Evolutionary conservation across 2,888 invertebrate species (phyloP).

Genomic region (Drosophila subsilvestris): DNA sequence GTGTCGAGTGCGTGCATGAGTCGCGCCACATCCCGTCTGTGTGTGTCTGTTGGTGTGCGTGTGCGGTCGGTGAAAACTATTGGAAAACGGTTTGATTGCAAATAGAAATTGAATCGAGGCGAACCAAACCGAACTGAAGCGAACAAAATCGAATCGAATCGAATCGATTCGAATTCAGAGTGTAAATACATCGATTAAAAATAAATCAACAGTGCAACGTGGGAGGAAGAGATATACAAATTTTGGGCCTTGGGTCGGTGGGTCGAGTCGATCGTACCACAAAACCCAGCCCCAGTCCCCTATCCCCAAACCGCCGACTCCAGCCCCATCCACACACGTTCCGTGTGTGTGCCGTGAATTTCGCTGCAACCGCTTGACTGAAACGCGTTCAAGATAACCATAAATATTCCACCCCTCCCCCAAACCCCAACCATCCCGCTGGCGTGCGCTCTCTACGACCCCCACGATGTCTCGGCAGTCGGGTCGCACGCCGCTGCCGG

Average conservation of each 20-base stretch:
- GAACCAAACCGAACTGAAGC: background rate
- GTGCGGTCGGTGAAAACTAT: conserved; percentile 36
- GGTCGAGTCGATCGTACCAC: conserved; percentile 47
- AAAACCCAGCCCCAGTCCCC: conserved; percentile 15
- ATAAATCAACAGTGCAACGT: background rate
- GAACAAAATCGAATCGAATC: background rate
- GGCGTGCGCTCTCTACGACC: conserved; percentile 85
- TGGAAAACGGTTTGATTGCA: conserved; percentile 46
- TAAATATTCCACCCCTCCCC: conserved; percentile 85
- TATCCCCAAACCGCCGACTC: background rate
- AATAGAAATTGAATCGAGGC: conserved; percentile 43
- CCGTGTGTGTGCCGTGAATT: conserved; percentile 15
- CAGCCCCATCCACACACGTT: conserved; percentile 1
- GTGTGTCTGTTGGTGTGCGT: conserved; percentile 42
- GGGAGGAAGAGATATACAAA: background rate
- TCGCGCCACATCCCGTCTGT: conserved; percentile 17
- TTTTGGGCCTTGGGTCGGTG: conserved; percentile 31
- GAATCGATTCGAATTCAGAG: background rate
- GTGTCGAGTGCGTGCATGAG: conserved; percentile 20
- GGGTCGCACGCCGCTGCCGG: conserved; percentile 85
- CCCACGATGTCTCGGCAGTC: conserved; percentile 85
- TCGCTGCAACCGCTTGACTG: conserved; percentile 56
- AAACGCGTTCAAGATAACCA: conserved; percentile 84
- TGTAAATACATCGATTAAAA: background rate
- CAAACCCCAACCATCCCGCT: conserved; percentile 85